These are phyloP conservation scores for Trichonephila inaurata DNA, from an alignment of 1,140 invertebrate species.

Conservation along the genomic window DNA sequence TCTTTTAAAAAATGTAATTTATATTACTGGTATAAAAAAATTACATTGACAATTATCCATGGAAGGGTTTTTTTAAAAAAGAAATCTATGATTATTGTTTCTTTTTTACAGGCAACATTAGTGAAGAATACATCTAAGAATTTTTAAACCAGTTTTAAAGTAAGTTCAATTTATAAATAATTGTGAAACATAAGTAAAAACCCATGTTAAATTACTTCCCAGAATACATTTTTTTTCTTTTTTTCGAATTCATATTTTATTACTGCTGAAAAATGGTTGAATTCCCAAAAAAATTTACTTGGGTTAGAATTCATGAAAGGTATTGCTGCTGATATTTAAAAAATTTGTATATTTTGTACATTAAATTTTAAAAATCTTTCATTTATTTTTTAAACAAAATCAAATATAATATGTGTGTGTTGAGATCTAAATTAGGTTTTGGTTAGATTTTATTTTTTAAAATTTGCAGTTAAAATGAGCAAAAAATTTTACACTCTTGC, in stretches of 20 bases:
- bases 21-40: no score
- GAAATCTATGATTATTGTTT: background rate
- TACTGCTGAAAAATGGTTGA: constrained; percentile 52
- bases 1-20: no score
- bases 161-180: constrained; percentile 48
- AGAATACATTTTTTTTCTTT: no score
- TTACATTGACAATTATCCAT: no score
- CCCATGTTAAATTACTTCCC: background rate
- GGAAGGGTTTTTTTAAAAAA: background rate
- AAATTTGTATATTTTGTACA: constrained; percentile 32
- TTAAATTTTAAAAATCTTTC: background rate
- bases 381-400: no score
- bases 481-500: no score
- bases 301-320: constrained; percentile 67
- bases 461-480: no score
- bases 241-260: constrained; percentile 61
- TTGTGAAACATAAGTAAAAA: background rate
- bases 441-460: no score
- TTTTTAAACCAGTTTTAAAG: constrained; percentile 4
- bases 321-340: constrained; percentile 28
- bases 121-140: constrained; percentile 44
- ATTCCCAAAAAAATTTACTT: constrained; percentile 61
- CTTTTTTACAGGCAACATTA: constrained; percentile 20
- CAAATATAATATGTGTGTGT: no score
- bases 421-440: no score